phyloP scores from a whole-genome alignment of 2,113 vertebrate species.

The Prunella fulvescens region DNA sequence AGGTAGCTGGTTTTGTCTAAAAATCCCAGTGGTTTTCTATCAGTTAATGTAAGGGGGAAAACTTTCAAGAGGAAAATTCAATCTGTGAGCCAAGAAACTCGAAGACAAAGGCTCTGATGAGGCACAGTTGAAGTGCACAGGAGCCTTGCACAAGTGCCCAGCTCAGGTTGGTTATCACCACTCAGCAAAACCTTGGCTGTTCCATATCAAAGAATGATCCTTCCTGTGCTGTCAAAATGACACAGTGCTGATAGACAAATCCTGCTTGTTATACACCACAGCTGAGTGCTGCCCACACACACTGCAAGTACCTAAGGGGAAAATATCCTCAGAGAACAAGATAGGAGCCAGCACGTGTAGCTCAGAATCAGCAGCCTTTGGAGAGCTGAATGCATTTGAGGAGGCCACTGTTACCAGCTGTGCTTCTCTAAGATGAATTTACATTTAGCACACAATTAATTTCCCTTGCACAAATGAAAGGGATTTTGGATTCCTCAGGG shows the following conservation, averaged over 20 bases:
- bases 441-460: conserved; percentile 45
- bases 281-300: not conserved
- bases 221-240: not conserved
- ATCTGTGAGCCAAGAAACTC: not conserved
- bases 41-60: not conserved
- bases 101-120: not conserved
- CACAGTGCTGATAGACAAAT: not conserved
- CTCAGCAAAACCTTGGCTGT: not conserved
- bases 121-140: not conserved
- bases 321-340: not conserved
- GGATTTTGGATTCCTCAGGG: not conserved
- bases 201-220: not conserved
- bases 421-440: not conserved
- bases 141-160: not conserved
- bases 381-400: conserved; percentile 34
- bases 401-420: conserved; percentile 46
- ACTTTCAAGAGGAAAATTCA: not conserved
- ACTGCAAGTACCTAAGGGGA: not conserved
- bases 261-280: not conserved
- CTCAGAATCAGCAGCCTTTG: conserved; percentile 31
- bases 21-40: not conserved
- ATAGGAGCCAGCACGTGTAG: not conserved
- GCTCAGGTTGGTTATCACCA: not conserved
- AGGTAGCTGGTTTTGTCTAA: not conserved
- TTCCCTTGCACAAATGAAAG: not conserved